These are phyloP conservation scores for Hydropotes inermis DNA, from an alignment of 2,113 vertebrate genomes.

Conservation along the genomic window DNA sequence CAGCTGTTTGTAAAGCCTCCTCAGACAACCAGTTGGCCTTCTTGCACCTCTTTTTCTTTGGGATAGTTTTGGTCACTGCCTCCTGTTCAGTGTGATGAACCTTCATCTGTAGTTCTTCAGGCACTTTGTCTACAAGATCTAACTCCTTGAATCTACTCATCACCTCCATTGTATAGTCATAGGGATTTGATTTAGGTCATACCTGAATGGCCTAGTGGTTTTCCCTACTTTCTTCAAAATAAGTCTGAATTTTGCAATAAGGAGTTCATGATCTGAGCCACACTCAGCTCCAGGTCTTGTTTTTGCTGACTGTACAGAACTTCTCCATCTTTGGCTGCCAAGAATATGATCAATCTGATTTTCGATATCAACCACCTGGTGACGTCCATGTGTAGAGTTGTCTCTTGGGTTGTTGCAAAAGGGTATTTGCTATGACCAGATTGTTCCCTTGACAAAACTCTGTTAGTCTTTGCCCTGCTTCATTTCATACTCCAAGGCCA, in stretches of 20 bases:
- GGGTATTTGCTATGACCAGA: background rate
- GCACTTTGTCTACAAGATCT: background rate
- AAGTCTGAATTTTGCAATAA: background rate
- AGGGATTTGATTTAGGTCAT: background rate
- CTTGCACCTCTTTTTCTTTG: background rate
- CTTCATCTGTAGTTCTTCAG: background rate
- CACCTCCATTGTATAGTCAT: background rate
- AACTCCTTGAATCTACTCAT: background rate
- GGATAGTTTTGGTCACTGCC: background rate
- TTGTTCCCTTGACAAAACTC: background rate
- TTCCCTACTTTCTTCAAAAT: background rate
- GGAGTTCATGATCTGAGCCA: background rate
- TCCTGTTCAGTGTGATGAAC: background rate
- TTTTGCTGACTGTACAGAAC: background rate
- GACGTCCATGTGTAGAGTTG: background rate
- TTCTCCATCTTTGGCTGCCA: background rate
- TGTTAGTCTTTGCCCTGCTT: background rate
- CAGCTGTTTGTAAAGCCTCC: background rate
- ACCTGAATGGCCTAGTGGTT: background rate
- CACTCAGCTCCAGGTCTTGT: background rate
- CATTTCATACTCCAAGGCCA: background rate
- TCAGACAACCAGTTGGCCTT: background rate
- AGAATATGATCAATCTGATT: background rate
- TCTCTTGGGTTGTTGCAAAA: background rate
- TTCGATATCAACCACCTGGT: accelerated